Conservation (phyloP, 2,888 invertebrate species). For the Drosophila phalerata region DNA sequence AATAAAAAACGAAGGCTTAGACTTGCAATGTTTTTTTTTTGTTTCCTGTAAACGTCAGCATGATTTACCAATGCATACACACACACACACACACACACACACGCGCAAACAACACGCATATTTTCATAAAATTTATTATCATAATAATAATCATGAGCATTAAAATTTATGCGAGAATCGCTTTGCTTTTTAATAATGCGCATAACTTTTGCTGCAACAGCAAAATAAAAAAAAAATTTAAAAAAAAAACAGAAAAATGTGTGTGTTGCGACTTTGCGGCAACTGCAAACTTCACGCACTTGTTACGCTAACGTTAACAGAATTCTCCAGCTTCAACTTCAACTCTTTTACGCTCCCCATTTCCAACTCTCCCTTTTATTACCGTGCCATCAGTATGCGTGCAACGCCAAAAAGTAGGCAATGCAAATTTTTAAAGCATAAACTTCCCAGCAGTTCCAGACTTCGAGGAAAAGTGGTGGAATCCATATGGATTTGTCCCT, state of each 20-base stretch:
- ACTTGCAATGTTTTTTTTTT: slow-evolving; percentile 3
- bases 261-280: slow-evolving; percentile 6
- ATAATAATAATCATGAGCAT: slow-evolving; percentile 63
- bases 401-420: slow-evolving; percentile 61
- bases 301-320: slow-evolving; percentile 18
- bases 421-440: slow-evolving; percentile 60
- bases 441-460: too few species aligned
- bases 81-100: slow-evolving; percentile 6
- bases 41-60: slow-evolving; percentile 11
- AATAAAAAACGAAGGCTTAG: slow-evolving; percentile 11
- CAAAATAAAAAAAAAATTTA: slow-evolving; percentile 8
- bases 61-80: slow-evolving; percentile 22
- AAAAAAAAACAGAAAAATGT: neutral
- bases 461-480: too few species aligned
- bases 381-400: neutral
- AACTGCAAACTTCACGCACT: slow-evolving; percentile 20
- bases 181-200: slow-evolving; percentile 58
- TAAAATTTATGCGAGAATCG: slow-evolving; percentile 60
- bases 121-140: slow-evolving; percentile 50
- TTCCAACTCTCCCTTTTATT: neutral
- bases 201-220: slow-evolving; percentile 59
- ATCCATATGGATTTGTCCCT: too few species aligned
- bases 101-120: slow-evolving; percentile 24
- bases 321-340: neutral
- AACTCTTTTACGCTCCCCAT: too few species aligned